Conservation (phyloP, 2,888 invertebrate genomes). For the Chloromyia formosa region DNA sequence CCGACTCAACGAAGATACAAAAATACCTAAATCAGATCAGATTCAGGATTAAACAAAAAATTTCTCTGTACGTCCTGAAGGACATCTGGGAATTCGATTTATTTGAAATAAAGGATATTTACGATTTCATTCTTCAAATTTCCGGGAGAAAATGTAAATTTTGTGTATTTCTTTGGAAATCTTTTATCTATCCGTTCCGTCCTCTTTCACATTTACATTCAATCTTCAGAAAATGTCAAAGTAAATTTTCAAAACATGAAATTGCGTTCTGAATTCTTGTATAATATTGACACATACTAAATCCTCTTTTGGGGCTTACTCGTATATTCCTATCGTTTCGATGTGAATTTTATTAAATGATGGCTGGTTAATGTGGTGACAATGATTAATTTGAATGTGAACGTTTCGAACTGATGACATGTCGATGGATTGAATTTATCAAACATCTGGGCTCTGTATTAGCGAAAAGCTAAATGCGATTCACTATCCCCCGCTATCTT, state of each 20-base stretch:
- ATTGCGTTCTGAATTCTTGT: not conserved
- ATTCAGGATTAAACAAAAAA: conserved; percentile 2
- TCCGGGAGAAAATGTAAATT: conserved; percentile 11
- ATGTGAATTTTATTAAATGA: not conserved
- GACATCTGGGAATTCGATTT: conserved; percentile 32
- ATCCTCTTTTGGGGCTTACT: not conserved
- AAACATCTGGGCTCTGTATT: too few species aligned
- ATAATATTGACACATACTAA: conserved; percentile 20
- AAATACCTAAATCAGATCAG: not conserved
- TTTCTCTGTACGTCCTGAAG: not conserved
- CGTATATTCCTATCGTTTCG: not conserved
- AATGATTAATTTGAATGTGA: conserved; percentile 6
- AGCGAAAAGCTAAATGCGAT: too few species aligned
- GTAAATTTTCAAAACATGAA: not conserved
- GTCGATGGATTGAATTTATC: too few species aligned
- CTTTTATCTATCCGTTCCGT: not conserved
- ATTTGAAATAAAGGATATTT: conserved; percentile 33
- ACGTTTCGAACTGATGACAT: not conserved
- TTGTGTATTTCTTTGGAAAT: conserved; percentile 12
- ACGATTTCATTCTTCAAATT: not conserved
- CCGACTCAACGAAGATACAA: conserved; percentile 5
- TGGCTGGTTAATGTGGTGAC: conserved; percentile 1
- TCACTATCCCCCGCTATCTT: too few species aligned
- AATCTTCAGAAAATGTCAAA: conserved; percentile 36
- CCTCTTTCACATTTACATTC: conserved; percentile 10